These are phyloP conservation scores for Drosophila ananassae DNA, from an alignment of 1,140 invertebrate species.

Conservation along the genomic window DNA sequence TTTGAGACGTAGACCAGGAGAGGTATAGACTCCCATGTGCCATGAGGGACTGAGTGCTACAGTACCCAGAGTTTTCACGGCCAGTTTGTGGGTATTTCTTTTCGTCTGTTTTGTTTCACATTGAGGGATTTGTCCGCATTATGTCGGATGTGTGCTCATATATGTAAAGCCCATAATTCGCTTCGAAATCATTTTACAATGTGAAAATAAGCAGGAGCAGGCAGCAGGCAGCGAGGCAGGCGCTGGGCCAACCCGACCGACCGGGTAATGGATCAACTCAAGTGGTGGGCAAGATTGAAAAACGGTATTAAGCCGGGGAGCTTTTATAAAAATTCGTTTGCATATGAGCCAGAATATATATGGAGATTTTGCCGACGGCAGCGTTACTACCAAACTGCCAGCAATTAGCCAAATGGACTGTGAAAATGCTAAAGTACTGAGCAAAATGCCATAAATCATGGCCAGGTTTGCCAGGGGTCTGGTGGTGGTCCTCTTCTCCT, in stretches of 20 bases:
- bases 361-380: conserved; percentile 1
- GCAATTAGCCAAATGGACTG: conserved; percentile 65
- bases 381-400: conserved; percentile 30
- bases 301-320: conserved; percentile 25
- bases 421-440: conserved; percentile 56
- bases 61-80: conserved; percentile 23
- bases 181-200: conserved; percentile 39
- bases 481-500: background rate
- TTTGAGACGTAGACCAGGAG: background rate
- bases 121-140: conserved; percentile 39
- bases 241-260: background rate
- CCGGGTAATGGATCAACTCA: conserved; percentile 35
- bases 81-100: conserved; percentile 17
- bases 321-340: conserved; percentile 50
- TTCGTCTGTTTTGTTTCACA: conserved; percentile 29
- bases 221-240: no score
- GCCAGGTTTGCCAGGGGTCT: conserved; percentile 28
- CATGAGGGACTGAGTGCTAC: no score
- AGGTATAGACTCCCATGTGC: background rate
- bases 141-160: conserved; percentile 1
- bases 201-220: conserved; percentile 40
- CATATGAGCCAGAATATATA: conserved; percentile 26
- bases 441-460: conserved; percentile 58
- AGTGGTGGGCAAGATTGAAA: conserved; percentile 22
- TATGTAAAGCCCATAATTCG: conserved; percentile 28